Evolutionary conservation across 2,797 vertebrate species (phyloP), one percentile per base, ranked within the genome.

Genomic region (Galago senegalensis): DNA sequence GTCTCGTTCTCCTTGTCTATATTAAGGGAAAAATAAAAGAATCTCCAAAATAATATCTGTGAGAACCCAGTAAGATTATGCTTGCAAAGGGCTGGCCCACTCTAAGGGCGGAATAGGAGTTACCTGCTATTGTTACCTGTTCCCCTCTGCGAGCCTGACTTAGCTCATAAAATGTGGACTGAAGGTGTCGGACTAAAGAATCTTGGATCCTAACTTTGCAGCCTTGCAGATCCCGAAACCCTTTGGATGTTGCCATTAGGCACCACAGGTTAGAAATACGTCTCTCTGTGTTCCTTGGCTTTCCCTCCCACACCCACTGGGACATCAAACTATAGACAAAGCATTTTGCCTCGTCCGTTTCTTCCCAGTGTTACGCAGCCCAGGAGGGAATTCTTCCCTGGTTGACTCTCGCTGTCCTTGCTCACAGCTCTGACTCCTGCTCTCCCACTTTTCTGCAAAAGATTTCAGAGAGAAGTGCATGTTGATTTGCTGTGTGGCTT

Each of bases 401-500:
- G 67, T 79, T 89, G 88, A 87, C 80, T 96, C 89, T 87, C 14
- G 37, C 93, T 34, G 87, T 67, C 91, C 97, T 93, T 96, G 92
- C 84, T 97, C 95, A 34, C 53, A 61, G 91, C 75, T 92, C 84
- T 94, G 91, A 94, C 93, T 97, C 91, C 75, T 65, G 94, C 84
- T 85, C 95, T 97, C 91, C 95, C 72, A 49, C 94, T 96, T 96
- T 97, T 93, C 96, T 98, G 0, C 94, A 95, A 90, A 96, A 97
- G 97, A 97, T 97, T 98, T 97, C 97, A 97, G 98, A 98, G 97
- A 98, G 96, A 98, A 98, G 97, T 84, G 93, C 90, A 67, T 97
- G 98, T 98, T 98, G 98, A 97, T 97, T 98, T 98, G 87, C 98
- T 98, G 97, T 97, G 70, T 98, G 94, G 88, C 95, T 98, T 96